Base-by-base conservation (phyloP, 2,797 vertebrate genomes). In the Hipposideros larvatus region DNA sequence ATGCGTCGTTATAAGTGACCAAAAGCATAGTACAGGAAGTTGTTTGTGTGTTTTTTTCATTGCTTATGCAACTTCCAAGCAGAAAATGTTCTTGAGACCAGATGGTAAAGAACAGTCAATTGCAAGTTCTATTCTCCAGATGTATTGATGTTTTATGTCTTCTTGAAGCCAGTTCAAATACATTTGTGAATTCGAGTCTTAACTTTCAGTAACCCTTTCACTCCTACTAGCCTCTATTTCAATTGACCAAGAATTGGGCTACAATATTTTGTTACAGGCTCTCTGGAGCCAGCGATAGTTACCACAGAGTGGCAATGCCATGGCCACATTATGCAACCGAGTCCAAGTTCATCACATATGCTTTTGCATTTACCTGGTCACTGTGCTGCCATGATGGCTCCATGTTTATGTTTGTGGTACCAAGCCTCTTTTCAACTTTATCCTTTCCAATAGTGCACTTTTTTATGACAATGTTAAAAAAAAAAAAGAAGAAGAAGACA, bases 61-160 rank as follows among this genome's bases (percentile, higher is more conserved):
- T 97, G 97, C 96, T 98, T 98, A 97, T 98, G 97, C 97, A 98
- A 97, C 97, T 98, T 97, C 87, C 97, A 97, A 98, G 98, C 97
- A 98, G 98, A 99, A 98, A 98, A 98, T 98, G 97, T 98, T 99
- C 98, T 98, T 98, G 96, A 98, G 96, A 98, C 98, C 98, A 99
- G 98, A 98, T 99, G 98, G 98, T 98, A 98, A 97, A 97, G 97
- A 98, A 97, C 96, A 98, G 97, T 98, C 98, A 97, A 66, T 96
- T 98, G 97, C 95, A 98, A 97, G 95, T 97, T 98, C 96, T 97
- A 80, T 97, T 98, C 98, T 98, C 98, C 98, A 98, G 98, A 98
- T 98, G 98, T 92, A 97, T 97, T 97, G 98, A 98, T 98, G 97
- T 98, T 98, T 98, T 96, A 61, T 95, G 97, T 97, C 97, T 97